phyloP scores from a whole-genome alignment of 2,888 invertebrate species.

The Andrena praecox region DNA sequence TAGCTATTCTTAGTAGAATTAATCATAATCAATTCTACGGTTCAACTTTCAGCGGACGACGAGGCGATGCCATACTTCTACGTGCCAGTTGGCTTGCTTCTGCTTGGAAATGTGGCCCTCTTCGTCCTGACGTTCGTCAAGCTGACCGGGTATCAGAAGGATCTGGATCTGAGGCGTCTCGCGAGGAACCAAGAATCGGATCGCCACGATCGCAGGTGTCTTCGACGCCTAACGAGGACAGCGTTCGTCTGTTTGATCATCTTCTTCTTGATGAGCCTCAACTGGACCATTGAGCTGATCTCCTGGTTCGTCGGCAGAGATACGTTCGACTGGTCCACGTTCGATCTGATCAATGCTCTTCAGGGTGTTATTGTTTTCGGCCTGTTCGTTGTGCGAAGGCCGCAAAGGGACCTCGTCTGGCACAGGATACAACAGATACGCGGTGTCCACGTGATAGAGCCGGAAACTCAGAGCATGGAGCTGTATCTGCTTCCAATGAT shows the following conservation, averaged over 20 bases:
- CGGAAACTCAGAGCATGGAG: conserved; percentile 75
- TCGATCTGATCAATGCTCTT: conserved; percentile 89
- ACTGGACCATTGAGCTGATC: conserved; percentile 90
- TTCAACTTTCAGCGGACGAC: conserved; percentile 85
- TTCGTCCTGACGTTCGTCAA: conserved; percentile 87
- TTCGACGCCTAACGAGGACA: conserved; percentile 81
- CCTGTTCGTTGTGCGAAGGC: conserved; percentile 86
- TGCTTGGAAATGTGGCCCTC: conserved; percentile 86
- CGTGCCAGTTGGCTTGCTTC: conserved; percentile 87
- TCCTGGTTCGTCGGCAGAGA: conserved; percentile 88
- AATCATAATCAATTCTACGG: background rate
- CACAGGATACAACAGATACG: conserved; percentile 77
- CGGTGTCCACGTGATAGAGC: conserved; percentile 61
- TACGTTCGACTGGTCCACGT: conserved; percentile 87
- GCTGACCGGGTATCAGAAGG: conserved; percentile 85
- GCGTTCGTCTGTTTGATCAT: conserved; percentile 87
- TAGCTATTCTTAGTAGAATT: background rate
- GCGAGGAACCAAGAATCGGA: conserved; percentile 80
- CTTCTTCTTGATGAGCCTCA: conserved; percentile 89
- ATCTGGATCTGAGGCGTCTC: conserved; percentile 85
- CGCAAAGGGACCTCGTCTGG: conserved; percentile 79
- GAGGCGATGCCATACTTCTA: conserved; percentile 88
- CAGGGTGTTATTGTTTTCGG: conserved; percentile 90
- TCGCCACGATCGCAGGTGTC: conserved; percentile 76
- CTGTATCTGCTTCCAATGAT: conserved; percentile 75